phyloP scores from a whole-genome alignment of 2,113 vertebrate species.

The Megaptera novaeangliae region DNA sequence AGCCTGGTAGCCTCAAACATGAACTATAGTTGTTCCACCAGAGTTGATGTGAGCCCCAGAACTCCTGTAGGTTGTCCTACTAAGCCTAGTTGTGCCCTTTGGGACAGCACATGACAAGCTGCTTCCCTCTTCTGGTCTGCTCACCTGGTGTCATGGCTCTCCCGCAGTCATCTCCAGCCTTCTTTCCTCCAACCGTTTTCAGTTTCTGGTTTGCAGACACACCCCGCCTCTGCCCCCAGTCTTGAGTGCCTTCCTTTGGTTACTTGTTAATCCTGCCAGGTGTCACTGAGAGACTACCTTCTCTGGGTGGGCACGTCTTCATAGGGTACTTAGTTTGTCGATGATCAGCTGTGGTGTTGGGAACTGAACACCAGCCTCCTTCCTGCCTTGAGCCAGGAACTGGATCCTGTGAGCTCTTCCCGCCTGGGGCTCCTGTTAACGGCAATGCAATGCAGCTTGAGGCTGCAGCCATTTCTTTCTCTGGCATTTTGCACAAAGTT shows the following conservation, averaged over 20 bases:
- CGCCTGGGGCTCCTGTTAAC: neutral
- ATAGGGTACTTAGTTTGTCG: neutral
- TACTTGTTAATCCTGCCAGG: neutral
- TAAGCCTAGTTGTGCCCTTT: neutral
- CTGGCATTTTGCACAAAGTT: neutral
- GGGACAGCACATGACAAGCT: neutral
- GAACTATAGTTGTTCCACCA: neutral
- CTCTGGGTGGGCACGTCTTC: fast-evolving
- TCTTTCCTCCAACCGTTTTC: neutral
- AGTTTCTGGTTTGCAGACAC: neutral
- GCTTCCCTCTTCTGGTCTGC: too few species aligned
- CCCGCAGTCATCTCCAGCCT: neutral
- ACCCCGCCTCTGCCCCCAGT: neutral
- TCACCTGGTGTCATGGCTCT: neutral
- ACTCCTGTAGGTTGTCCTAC: too few species aligned
- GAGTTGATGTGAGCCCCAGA: neutral
- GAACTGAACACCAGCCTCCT: neutral
- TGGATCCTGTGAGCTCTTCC: neutral
- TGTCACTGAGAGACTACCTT: too few species aligned
- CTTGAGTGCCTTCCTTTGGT: neutral
- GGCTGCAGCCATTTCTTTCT: neutral
- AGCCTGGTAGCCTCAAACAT: neutral
- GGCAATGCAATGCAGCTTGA: fast-evolving
- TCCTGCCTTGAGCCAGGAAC: neutral
- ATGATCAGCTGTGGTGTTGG: neutral